A percentile compares a stretch with the other conserved stretches of the same genome.
phyloP scores from a whole-genome alignment of 2,113 vertebrate species.

The Psilopsiagon aymara region DNA sequence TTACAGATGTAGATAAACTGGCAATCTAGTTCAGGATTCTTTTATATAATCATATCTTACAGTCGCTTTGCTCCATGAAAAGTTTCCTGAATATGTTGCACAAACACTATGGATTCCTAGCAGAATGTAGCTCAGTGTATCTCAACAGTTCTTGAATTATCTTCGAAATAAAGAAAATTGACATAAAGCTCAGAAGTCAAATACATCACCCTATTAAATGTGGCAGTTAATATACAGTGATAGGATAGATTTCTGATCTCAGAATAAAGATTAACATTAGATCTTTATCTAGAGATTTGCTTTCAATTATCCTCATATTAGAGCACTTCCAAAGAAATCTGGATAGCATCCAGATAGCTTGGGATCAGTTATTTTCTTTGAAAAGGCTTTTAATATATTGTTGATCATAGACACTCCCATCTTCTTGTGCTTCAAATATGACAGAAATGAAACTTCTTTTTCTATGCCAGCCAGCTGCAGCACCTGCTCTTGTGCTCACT shows the following conservation, averaged over 20 bases:
- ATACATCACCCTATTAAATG: not conserved
- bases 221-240: not conserved
- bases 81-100: not conserved
- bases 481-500: not conserved
- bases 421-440: constrained; percentile 2
- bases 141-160: not conserved
- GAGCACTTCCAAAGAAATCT: constrained; percentile 1
- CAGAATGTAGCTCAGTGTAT: not conserved
- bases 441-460: constrained; percentile 18
- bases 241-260: constrained; percentile 15
- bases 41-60: not conserved
- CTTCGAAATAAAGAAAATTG: not conserved
- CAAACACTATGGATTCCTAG: not conserved
- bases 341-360: constrained; percentile 22
- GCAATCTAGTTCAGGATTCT: not conserved
- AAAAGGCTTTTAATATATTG: constrained; percentile 17
- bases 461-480: not conserved
- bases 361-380: constrained; percentile 26
- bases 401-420: constrained; percentile 12
- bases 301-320: constrained; percentile 23
- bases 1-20: not conserved
- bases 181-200: not conserved
- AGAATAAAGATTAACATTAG: constrained; percentile 23
- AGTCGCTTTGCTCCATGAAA: not conserved
- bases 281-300: not conserved